A percentile compares a stretch with the other conserved stretches of the same genome.
These are phyloP conservation scores for Lagria hirta DNA, from an alignment of 2,888 invertebrate species.

Conservation along the genomic window DNA sequence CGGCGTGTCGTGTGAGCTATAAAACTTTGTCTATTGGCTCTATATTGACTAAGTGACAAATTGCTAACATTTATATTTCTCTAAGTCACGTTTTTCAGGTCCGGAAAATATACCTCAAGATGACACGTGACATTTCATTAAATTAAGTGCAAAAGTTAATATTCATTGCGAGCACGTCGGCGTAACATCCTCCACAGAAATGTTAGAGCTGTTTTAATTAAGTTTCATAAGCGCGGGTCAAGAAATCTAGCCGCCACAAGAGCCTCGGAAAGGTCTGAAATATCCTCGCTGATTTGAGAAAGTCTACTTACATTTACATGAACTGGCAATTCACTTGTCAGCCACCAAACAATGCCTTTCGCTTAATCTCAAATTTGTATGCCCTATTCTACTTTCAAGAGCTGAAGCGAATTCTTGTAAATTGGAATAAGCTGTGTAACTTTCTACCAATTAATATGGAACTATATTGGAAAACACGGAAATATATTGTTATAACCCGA, in stretches of 20 bases:
- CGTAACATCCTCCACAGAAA: slow-evolving; percentile 14
- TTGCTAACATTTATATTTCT: slow-evolving; percentile 1
- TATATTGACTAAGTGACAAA: slow-evolving; percentile 1
- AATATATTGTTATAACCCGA: too few relatives aligned
- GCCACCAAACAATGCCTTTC: slow-evolving; percentile 9
- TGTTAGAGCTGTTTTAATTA: slow-evolving; percentile 28
- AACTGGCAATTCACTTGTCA: slow-evolving; percentile 20
- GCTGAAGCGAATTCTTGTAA: too few relatives aligned
- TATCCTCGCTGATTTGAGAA: slow-evolving; percentile 6
- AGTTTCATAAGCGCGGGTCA: slow-evolving; percentile 27
- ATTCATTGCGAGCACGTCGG: slow-evolving; percentile 19
- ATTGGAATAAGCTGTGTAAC: too few relatives aligned
- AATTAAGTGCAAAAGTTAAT: slow-evolving; percentile 22
- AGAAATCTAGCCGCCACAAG: slow-evolving; percentile 16
- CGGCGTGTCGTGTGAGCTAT: too few relatives aligned
- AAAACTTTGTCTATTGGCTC: too few relatives aligned
- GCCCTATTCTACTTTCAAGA: too few relatives aligned
- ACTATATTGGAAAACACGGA: too few relatives aligned
- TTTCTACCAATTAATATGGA: too few relatives aligned
- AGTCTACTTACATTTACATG: slow-evolving; percentile 20
- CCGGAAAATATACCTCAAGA: slow-evolving; percentile 22
- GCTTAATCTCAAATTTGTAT: slow-evolving; percentile 5
- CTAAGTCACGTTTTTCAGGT: too few relatives aligned
- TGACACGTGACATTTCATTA: slow-evolving; percentile 18
- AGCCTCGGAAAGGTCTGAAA: slow-evolving; percentile 9